Percentiles rank a stretch among this genome's conserved stretches.
phyloP scores from a whole-genome alignment of 2,797 vertebrate genomes.

The Gobio occitaniae region DNA sequence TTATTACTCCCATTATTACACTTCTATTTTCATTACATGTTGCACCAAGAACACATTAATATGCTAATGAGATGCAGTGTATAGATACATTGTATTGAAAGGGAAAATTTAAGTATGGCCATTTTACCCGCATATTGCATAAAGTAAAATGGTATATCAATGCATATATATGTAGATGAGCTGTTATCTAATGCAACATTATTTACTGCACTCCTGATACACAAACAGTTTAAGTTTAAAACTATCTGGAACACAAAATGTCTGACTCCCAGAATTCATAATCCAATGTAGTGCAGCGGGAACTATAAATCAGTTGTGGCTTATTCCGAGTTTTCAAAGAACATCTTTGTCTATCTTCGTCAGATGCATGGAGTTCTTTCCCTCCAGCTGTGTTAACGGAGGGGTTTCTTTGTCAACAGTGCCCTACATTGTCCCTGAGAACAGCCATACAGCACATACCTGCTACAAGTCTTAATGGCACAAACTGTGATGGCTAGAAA shows the following conservation, averaged over 20 bases:
- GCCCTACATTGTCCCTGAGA: conserved; percentile 20
- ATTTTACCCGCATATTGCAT: too few relatives aligned
- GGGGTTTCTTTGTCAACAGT: not conserved
- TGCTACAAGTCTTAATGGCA: not conserved
- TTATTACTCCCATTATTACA: too few relatives aligned
- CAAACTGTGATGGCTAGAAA: not conserved
- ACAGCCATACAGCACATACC: not conserved
- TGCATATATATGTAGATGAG: too few relatives aligned
- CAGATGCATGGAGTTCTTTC: conserved; percentile 2
- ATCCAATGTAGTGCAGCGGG: not conserved
- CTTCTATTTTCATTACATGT: too few relatives aligned
- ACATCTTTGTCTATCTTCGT: conserved; percentile 41
- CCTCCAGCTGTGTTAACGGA: conserved; percentile 31
- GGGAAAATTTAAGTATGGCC: too few relatives aligned
- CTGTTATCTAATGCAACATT: not conserved
- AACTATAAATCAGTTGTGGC: conserved; percentile 32
- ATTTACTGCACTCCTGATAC: not conserved
- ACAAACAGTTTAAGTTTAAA: not conserved
- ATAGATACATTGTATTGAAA: too few relatives aligned
- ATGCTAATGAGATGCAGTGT: too few relatives aligned
- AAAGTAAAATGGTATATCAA: too few relatives aligned
- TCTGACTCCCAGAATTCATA: not conserved
- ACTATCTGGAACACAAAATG: not conserved
- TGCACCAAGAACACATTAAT: too few relatives aligned
- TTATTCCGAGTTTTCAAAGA: conserved; percentile 49